Base-by-base conservation (phyloP, 2,888 invertebrate species). In the Argynnis bischoffii region DNA sequence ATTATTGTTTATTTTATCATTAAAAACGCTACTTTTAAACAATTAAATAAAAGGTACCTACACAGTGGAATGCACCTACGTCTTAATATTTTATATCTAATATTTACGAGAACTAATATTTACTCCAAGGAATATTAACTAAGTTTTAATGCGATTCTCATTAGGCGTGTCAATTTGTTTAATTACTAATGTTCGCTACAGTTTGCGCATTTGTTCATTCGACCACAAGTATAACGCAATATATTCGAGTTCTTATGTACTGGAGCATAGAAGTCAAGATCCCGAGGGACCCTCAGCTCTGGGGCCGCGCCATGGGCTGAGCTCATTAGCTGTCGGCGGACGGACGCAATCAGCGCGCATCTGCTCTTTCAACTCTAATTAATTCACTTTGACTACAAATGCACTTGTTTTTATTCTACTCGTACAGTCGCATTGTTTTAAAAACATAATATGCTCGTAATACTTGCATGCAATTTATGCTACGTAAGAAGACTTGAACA, bases 381-480 rank as follows among this genome's bases (percentile, higher is more conserved):
- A 60, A 60, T 60, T 60, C 31, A 60, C 60, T 50, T 60, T 60
- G 50, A 50, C 48, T 50, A n/a, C 31, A n/a, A 50, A n/a, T 60
- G 48, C 35, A 61, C 51, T 51, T 60, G 51, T 41, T 61, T 50
- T 61, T 35, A 14, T 61, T 18, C 51, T 51, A 18, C 50, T 35
- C 50, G 31, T 50, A 51, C 11, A 51, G 14, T 61, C 14, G 51
- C 31, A 26, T 56, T 56, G 56, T 56, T 56, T 14, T 15, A 56
- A 56, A 18, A 57, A 46, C 41, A 16, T 41, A 41, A 16, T 41
- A 41, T 56, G 16, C 46, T 21, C 16, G 6, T 18, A n/a, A 55
- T 46, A 14, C 0, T 56, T 46, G 0, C 13, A n/a, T 59, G 15
- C 1, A 21, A 21, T 26, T 5, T 47, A 48, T n/a, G 2, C 26